These are phyloP conservation scores for Caenorhabditis uteleia DNA, from an alignment of 2,888 invertebrate species.

Conservation along the genomic window DNA sequence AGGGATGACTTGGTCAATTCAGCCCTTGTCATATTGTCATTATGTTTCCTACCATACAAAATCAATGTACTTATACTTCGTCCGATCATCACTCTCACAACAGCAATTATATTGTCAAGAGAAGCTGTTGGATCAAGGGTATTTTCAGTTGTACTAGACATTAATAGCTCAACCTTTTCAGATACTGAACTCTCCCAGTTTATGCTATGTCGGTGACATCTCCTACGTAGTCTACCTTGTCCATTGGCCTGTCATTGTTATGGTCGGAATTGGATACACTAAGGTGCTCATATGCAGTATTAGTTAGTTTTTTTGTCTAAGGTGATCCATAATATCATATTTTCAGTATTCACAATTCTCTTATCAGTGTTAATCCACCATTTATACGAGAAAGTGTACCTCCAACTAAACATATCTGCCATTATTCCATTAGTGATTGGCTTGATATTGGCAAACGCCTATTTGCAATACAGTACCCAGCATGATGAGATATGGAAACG, in stretches of 20 bases:
- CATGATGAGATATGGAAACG: constrained; percentile 7
- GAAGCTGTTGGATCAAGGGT: constrained; percentile 6
- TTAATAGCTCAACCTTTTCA: not conserved
- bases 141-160: not conserved
- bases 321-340: not conserved
- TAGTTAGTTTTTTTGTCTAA: not conserved
- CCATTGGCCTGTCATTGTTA: constrained; percentile 23
- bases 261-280: not conserved
- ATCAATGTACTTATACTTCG: constrained; percentile 7
- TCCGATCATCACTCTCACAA: constrained; percentile 6
- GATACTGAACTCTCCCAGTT: constrained; percentile 5
- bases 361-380: constrained; percentile 9
- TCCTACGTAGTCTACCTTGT: constrained; percentile 16
- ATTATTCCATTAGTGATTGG: not conserved
- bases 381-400: constrained; percentile 9
- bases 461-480: constrained; percentile 9
- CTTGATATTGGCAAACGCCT: constrained; percentile 3
- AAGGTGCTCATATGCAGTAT: not conserved
- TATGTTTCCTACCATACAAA: constrained; percentile 14
- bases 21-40: not conserved
- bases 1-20: constrained; percentile 4
- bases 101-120: constrained; percentile 11
- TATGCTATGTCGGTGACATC: constrained; percentile 9
- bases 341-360: constrained; percentile 6
- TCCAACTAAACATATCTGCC: constrained; percentile 1